A percentile compares a stretch with the other conserved stretches of the same genome.
Evolutionary conservation across 2,113 vertebrate species (phyloP).

Genomic region (Pachypanchax playfairii): DNA sequence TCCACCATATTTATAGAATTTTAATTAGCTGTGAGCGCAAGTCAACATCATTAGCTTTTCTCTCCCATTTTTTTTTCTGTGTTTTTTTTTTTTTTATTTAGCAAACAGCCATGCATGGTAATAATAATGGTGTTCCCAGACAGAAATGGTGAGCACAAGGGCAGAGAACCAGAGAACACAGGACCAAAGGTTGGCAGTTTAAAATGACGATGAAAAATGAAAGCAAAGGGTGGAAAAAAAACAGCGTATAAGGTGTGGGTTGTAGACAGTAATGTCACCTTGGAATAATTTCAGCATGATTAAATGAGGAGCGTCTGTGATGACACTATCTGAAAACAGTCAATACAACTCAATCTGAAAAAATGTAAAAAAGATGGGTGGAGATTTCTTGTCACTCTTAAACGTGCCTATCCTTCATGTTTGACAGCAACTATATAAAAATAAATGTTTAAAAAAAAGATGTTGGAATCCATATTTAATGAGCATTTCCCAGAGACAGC

Average conservation of each 20-base stretch:
- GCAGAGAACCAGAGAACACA: conserved; percentile 45
- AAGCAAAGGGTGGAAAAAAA: conserved; percentile 45
- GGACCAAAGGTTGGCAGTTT: conserved; percentile 72
- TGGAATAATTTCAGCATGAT: conserved; percentile 73
- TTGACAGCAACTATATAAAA: not conserved
- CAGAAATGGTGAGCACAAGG: conserved; percentile 66
- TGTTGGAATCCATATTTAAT: not conserved
- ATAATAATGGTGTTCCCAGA: conserved; percentile 65
- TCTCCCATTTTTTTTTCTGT: conserved; percentile 4
- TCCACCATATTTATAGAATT: conserved; percentile 87
- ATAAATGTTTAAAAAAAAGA: not conserved
- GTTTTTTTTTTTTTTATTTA: not conserved
- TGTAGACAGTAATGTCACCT: conserved; percentile 76
- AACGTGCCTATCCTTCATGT: conserved; percentile 1
- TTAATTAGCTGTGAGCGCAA: conserved; percentile 83
- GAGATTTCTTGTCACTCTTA: conserved; percentile 10
- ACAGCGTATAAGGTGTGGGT: conserved; percentile 60
- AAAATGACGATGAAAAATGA: conserved; percentile 78
- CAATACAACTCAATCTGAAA: conserved; percentile 42
- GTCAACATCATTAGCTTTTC: conserved; percentile 84
- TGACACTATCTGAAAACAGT: conserved; percentile 57
- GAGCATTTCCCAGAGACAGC: not conserved
- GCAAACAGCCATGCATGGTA: conserved; percentile 58
- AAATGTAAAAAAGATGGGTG: conserved; percentile 18
- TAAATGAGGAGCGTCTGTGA: conserved; percentile 61